Evolutionary conservation across 2,113 vertebrate genomes (phyloP), one percentile per base, ranked within the genome.

Genomic region (Arothron firmamentum): DNA sequence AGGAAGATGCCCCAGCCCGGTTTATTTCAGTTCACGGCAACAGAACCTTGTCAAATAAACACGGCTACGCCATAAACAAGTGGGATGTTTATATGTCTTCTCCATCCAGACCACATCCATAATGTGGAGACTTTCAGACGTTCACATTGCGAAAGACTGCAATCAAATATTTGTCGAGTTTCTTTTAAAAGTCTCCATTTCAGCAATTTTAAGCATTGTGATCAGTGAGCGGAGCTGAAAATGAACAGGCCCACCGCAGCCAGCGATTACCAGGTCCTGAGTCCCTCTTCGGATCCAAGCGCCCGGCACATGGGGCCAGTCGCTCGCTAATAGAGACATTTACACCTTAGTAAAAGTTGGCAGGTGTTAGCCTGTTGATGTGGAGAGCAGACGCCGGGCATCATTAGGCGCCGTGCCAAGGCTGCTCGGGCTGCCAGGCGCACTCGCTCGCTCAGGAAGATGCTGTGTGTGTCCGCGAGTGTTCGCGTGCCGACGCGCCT

Each of bases 261-360:
- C 76, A 70, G 46, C 49, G 75, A 83, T 86, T 74, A 82, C 77
- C 73, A 59, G 76, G 76, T 85, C 84, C 74, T 78, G 78, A 91
- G 67, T 92, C 90, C 92, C 92, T 92, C 88, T 89, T 93, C 92
- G 80, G 91, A 90, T 94, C 93, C 84, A 85, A 91, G 92, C 88
- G 88, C 85, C 80, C 15, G 66, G 94, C 93, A 92, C 92, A 84
- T 83, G 86, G 92, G 92, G 92, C 87, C 86, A 92, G 90, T 75
- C 92, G 91, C 92, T 80, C 47, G 73, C 86, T 98, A 97, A 98
- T 96, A 96, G 93, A 98, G 94, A 98, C 93, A 91, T 96, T 94
- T 94, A 93, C 94, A 96, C 91, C 91, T 96, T 94, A 91, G 93
- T 93, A 94, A 92, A 92, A 96, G 92, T 95, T 96, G 95, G 94